A percentile compares a stretch with the other conserved stretches of the same genome.
Conservation (phyloP, 2,797 vertebrate genomes). For the Discoglossus pictus region DNA sequence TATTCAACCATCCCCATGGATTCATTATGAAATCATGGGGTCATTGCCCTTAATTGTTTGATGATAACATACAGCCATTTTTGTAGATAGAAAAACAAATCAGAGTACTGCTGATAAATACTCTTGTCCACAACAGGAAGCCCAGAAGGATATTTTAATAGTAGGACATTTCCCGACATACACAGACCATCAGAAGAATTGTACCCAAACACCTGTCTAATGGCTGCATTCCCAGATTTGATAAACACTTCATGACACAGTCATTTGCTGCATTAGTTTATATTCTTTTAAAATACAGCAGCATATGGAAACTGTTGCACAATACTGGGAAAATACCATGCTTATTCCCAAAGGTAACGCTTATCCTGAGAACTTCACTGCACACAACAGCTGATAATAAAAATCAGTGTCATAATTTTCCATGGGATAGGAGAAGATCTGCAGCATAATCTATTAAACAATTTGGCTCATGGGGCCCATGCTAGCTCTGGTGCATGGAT, state of each 20-base stretch:
- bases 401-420: neutral
- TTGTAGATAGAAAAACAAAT: too few relatives aligned
- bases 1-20: too few relatives aligned
- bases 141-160: neutral
- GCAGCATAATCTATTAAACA: neutral
- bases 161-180: neutral
- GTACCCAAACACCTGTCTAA: constrained; percentile 11
- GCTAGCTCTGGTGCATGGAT: too few relatives aligned
- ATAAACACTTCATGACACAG: neutral
- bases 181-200: neutral
- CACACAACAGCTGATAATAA: constrained; percentile 35
- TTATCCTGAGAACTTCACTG: constrained; percentile 27
- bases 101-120: neutral
- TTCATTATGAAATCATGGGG: too few relatives aligned
- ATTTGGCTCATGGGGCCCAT: neutral
- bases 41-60: too few relatives aligned
- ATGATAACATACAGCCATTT: too few relatives aligned
- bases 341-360: constrained; percentile 20
- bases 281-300: constrained; percentile 17
- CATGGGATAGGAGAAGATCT: constrained; percentile 19
- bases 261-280: constrained; percentile 2
- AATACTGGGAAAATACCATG: constrained; percentile 31
- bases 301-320: constrained; percentile 16
- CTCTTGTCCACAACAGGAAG: neutral
- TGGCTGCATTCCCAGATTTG: neutral